A percentile compares a stretch with the other conserved stretches of the same genome.
These are phyloP conservation scores for Ostrea edulis DNA, from an alignment of 1,140 invertebrate species.

Conservation along the genomic window DNA sequence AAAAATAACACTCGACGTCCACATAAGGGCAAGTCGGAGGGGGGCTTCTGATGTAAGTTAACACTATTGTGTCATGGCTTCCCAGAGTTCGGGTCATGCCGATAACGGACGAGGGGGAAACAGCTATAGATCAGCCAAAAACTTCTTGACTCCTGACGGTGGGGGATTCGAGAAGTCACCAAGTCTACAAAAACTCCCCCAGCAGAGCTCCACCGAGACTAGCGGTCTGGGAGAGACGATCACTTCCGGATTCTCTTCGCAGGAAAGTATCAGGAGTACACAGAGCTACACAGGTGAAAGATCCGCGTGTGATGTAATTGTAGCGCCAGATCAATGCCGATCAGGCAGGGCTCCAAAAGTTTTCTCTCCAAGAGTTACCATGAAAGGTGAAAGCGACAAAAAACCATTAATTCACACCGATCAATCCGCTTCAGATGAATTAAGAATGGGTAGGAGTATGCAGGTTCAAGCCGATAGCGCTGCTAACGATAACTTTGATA, in stretches of 20 bases:
- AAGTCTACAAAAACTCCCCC: conserved; percentile 67
- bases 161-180: conserved; percentile 61
- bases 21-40: neutral
- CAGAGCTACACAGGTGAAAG: conserved; percentile 51
- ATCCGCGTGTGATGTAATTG: neutral
- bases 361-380: conserved; percentile 8
- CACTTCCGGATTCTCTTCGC: conserved; percentile 74
- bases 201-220: conserved; percentile 76
- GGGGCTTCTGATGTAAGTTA: conserved; percentile 2
- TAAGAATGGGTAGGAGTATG: conserved; percentile 36
- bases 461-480: conserved; percentile 45
- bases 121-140: conserved; percentile 14
- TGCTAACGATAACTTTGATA: conserved; percentile 57
- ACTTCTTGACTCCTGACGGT: conserved; percentile 54
- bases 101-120: conserved; percentile 40
- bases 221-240: conserved; percentile 74
- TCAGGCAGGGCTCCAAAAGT: conserved; percentile 47
- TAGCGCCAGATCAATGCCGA: conserved; percentile 18
- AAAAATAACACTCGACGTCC: neutral
- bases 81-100: conserved; percentile 38
- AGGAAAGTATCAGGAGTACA: conserved; percentile 72
- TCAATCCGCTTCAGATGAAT: neutral
- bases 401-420: conserved; percentile 44
- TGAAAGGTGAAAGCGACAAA: conserved; percentile 45
- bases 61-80: neutral